phyloP scores from a whole-genome alignment of 2,113 vertebrate species.

The Bubalus kerabau region DNA sequence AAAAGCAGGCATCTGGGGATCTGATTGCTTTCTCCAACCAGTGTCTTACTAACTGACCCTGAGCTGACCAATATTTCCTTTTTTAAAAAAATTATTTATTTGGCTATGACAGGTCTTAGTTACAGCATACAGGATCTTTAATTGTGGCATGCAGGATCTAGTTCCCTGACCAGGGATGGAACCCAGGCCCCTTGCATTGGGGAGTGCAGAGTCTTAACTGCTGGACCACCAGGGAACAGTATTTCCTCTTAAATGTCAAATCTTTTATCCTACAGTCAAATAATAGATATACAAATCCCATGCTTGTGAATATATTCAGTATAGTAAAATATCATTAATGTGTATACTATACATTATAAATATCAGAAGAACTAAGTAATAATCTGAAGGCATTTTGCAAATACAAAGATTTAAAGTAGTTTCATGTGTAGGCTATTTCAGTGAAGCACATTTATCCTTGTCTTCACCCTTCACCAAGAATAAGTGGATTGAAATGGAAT shows the following conservation, averaged over 20 bases:
- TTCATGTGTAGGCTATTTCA: not conserved
- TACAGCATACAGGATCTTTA: not conserved
- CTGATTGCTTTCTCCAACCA: not conserved
- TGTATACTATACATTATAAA: not conserved
- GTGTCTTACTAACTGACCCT: not conserved
- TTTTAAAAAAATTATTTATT: not conserved
- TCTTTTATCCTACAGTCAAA: not conserved
- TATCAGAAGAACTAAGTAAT: not conserved
- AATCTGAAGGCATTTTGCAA: conserved; percentile 37
- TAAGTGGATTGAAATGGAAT: conserved; percentile 27
- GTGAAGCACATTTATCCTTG: not conserved
- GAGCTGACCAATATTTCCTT: not conserved
- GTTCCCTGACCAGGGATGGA: not conserved
- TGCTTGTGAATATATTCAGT: not conserved
- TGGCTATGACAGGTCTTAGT: not conserved
- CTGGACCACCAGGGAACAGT: not conserved
- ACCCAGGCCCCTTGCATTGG: not conserved
- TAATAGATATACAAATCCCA: not conserved
- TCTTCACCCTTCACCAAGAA: not conserved
- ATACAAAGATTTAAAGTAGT: not conserved
- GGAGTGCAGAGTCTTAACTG: not conserved
- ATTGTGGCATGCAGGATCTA: not conserved
- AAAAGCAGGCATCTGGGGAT: not conserved
- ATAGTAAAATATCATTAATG: not conserved
- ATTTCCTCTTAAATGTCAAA: not conserved